Evolutionary conservation across 2,113 vertebrate species (phyloP).

Genomic region (Ceyx margarethae): DNA sequence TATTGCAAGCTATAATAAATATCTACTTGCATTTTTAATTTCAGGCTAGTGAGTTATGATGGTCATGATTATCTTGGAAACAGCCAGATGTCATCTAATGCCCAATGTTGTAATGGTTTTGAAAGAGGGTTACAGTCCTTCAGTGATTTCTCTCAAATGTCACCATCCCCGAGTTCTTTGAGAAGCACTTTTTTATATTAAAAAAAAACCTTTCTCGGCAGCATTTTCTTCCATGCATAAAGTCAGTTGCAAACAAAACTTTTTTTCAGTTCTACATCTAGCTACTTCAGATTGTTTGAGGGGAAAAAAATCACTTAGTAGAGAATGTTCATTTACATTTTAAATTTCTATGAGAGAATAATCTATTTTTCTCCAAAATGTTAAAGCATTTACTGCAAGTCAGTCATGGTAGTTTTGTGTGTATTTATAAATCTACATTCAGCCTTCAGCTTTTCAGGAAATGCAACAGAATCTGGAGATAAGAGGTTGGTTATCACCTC

Average conservation of each 20-base stretch:
- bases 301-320: not conserved
- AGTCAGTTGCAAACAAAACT: not conserved
- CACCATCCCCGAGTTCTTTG: not conserved
- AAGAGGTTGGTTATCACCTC: not conserved
- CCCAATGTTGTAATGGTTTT: not conserved
- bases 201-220: not conserved
- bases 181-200: not conserved
- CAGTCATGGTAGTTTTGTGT: not conserved
- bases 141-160: not conserved
- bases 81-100: not conserved
- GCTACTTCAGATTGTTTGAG: not conserved
- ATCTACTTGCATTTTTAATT: not conserved
- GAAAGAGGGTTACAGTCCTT: not conserved
- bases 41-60: not conserved
- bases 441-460: not conserved
- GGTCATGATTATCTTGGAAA: not conserved
- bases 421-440: not conserved
- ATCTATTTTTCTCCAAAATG: not conserved
- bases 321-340: not conserved
- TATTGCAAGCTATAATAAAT: not conserved
- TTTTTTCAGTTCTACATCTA: not conserved
- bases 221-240: not conserved
- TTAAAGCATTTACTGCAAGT: not conserved
- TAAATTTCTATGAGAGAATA: not conserved
- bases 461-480: not conserved